Evolutionary conservation across 1,140 invertebrate genomes (phyloP), one percentile per base, ranked within the genome.

Genomic region (Drosophila varians): DNA sequence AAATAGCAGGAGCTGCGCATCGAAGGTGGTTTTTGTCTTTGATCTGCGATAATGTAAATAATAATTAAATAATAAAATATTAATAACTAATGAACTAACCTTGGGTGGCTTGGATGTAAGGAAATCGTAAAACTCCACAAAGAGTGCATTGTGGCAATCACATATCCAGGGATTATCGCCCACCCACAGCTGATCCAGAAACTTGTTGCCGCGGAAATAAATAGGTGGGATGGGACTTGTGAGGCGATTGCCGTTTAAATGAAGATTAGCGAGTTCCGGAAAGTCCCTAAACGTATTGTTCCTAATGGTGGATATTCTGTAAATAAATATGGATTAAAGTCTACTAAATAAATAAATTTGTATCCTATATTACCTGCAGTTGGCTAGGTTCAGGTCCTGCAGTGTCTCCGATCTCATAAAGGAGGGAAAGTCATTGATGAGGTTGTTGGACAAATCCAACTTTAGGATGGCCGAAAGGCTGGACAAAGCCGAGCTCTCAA

Each of bases 121-220:
- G 82, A 91, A 95, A 43, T 93, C 91, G 60, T 93, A 95, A 68
- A 94, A 93, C 18, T 92, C 87, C 54, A 92, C 92, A 66, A 95
- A 92, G 36, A 93, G 91, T 0, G 74, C 54, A 66, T 92, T 93
- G 4, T 76, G 68, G 65, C 95, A 96, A 55, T 95, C 93, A 80
- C 95, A 96, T 54, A 93, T 90, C 95, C 95, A 96, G 57, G 94
- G 94, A 91, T 96, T 96, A 51, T 95, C 94, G 8, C 93, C 91
- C 38, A 96, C 69, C 80, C 92, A 91, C 7, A 95, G 79, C 51
- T 89, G 90, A 49, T 92, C 88, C n/a, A 95, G 74, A 55, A 93
- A 92, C 45, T 83, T 79, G 82, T 95, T 94, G n/a, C 92, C 91
- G 0, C 91, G 89, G 77, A 95, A 95, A 70, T 93, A 93, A n/a